Evolutionary conservation across 2,888 invertebrate species (phyloP), one percentile per base, ranked within the genome.

Genomic region (Petrophora chlorosata): DNA sequence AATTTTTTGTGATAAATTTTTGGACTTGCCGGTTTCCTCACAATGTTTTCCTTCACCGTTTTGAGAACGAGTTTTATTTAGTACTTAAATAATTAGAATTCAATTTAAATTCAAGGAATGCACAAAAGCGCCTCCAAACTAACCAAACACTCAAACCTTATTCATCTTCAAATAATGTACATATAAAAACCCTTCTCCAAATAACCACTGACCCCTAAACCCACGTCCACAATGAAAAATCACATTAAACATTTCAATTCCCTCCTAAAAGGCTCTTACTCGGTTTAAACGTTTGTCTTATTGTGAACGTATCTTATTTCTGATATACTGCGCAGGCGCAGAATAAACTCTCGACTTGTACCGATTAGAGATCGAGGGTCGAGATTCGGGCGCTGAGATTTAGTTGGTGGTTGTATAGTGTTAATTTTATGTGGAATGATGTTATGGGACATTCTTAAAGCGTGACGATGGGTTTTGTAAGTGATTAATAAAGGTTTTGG

Each of bases 231-330:
- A 59, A 57, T 61, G 60, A 64, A 59, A 63, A 67, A 64, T 59
- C 57, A 60, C 66, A 53, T 56, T 49, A 45, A 63, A 70, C 70
- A 61, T 64, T 68, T 67, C 64, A 69, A 70, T 68, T 60, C 61
- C 40, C 51, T 53, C 49, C 67, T 72, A 71, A 72, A 69, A 64
- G 70, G 61, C 55, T 57, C 60, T 67, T 60, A 68, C 63, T 12
- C 30, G 25, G 32, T 41, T 39, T 44, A 51, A 51, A 51, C 30
- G 51, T 46, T 35, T 41, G 34, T 45, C 36, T 51, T 42, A 42
- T 44, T 43, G 39, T 39, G 19, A 22, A 45, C 45, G 70, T 76
- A 65, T 78, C 75, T 17, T 14, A 62, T 78, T 73, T 62, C 57
- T 48, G 57, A 57, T 41, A 10, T 33, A 57, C 39, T 22, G 23